Evolutionary conservation across 2,888 invertebrate genomes (phyloP), one percentile per base, ranked within the genome.

Genomic region (Epistrophe eligans): DNA sequence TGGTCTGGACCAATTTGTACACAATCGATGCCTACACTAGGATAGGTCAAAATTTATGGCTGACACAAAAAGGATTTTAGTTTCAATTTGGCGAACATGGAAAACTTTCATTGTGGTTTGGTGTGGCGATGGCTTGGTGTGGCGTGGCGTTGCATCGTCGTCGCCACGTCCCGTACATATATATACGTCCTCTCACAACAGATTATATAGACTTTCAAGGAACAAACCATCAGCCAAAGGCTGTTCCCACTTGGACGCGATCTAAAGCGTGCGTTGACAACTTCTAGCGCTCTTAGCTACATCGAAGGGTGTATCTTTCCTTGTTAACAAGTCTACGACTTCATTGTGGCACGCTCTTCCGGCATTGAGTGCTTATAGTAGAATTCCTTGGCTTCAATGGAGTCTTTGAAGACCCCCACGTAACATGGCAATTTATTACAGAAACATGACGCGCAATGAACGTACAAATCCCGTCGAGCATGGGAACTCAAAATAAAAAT

Each of bases 21-120:
- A 81, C 81, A 81, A 85, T 81, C 81, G 81, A 84, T 77, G 84
- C 84, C 84, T 84, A 80, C 80, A 67, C 80, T 19, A 19, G 71
- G 40, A 66, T 52, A 45, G 50, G 60, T 58, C 66, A 52, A 72
- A 77, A 81, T 81, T 85, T 77, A 85, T 85, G 58, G 77, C 32
- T 77, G 81, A 85, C 81, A 81, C 38, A 13, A 73, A 79, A 64
- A 70, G 73, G 77, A 85, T 77, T 81, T 77, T 67, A 70, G 77
- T 85, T 85, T 64, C 81, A 67, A 85, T 79, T 81, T 62, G 73
- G 60, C 55, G 38, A 81, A 81, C 85, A 85, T 81, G 81, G 48
- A 28, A 77, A 71, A 70, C 77, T 76, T 67, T 84, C 55, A 76
- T 64, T 76, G 71, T 24, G 24, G 24, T 24, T 24, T 62, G 32